A percentile compares a stretch with the other conserved stretches of the same genome.
Conservation (phyloP, 2,888 invertebrate genomes). For the Drosophila borealis region DNA sequence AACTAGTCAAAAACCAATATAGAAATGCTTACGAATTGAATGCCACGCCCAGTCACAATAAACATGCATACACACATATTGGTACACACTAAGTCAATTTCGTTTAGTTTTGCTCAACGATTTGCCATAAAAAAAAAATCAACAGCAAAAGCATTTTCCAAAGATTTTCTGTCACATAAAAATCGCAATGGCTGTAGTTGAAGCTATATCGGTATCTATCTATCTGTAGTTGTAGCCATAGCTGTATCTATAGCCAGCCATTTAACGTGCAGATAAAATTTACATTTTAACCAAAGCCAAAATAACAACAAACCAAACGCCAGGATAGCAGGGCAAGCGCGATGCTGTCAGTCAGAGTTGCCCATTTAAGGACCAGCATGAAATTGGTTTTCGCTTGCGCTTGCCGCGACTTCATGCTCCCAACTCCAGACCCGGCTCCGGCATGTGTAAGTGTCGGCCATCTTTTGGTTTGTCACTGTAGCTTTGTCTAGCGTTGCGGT, state of each 20-base stretch:
- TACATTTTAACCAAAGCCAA: constrained; percentile 62
- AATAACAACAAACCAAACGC: constrained; percentile 37
- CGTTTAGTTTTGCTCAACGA: constrained; percentile 57
- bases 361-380: constrained; percentile 45
- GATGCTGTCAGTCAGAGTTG: constrained; percentile 26
- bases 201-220: constrained; percentile 11
- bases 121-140: constrained; percentile 42
- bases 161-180: constrained; percentile 69
- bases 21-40: constrained; percentile 38
- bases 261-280: constrained; percentile 69
- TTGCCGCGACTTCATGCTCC: constrained; percentile 12
- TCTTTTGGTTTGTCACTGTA: constrained; percentile 32
- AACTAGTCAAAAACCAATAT: constrained; percentile 32
- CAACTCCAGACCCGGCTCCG: not conserved
- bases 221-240: constrained; percentile 25
- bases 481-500: constrained; percentile 18
- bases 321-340: not conserved
- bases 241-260: constrained; percentile 46
- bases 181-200: constrained; percentile 46
- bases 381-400: constrained; percentile 58
- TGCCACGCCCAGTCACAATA: constrained; percentile 10
- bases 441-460: constrained; percentile 18
- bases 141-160: constrained; percentile 56
- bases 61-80: constrained; percentile 5
- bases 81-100: constrained; percentile 55